Base-by-base conservation (phyloP, 2,888 invertebrate genomes). In the Yponomeuta sedellus region DNA sequence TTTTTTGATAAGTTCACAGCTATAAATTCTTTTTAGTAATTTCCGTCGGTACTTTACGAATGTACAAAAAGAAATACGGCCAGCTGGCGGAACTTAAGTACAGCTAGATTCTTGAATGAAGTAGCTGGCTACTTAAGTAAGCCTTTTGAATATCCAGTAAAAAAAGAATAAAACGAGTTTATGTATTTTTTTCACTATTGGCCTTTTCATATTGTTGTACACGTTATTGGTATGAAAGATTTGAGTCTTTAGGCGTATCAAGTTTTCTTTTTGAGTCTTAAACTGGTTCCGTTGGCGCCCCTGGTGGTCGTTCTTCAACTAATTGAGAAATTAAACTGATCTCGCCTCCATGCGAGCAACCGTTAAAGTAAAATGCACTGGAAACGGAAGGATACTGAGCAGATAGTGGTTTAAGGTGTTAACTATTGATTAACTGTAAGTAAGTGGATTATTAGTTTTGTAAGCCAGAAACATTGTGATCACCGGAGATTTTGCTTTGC, bases 321-420 rank as follows among this genome's bases (percentile, higher is more conserved):
- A 85, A 85, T 84, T 81, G 83, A 71, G 73, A 76, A 80, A 82
- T 83, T 84, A 82, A 76, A 76, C 77, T 79, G 78, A 83, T 62
- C 59, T 20, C 28, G 22, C 64, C 16, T 19, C 19, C 40, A 19
- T 64, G 11, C 25, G 40, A 44, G n/a, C 16, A 4, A 16, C 59
- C 44, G 61, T 66, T 22, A 63, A 22, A 22, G 28, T 20, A 63
- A 63, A 63, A 44, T 44, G 44, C 0, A 22, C 22, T 44, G 8
- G 11, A 63, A 44, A 11, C 16, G 11, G 12, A 12, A 44, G 20
- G 63, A 6, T 10, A 6, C 40, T 44, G 3, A 16, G 63, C 52
- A 22, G 12, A 44, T 22, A 44, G 20, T 63, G 3, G 44, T 12
- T 28, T 61, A 12, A 22, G 22, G 20, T 5, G 22, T 6, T 25